phyloP scores from a whole-genome alignment of 2,797 vertebrate species.

The Gambelia wislizenii region DNA sequence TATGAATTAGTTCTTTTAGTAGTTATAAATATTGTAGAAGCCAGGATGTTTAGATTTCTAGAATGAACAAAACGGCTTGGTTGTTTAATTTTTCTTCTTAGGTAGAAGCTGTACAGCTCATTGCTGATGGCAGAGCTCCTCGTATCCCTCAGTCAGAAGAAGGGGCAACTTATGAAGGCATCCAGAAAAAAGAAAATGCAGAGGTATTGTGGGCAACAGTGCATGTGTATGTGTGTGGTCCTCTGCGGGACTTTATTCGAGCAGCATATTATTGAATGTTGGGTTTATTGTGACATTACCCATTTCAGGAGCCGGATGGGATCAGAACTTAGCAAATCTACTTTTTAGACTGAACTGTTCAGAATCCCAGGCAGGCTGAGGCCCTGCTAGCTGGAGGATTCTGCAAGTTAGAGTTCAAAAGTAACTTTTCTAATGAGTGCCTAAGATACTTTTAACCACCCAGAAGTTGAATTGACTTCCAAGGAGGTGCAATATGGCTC shows the following conservation, averaged over 20 bases:
- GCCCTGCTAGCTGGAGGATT: no score
- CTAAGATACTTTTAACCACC: not conserved
- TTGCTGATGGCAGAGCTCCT: slow-evolving; percentile 92
- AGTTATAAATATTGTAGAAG: not conserved
- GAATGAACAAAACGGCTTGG: slow-evolving; percentile 25
- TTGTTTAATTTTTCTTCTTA: slow-evolving; percentile 67
- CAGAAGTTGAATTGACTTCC: slow-evolving; percentile 21
- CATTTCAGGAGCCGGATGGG: no score
- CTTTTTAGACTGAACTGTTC: no score
- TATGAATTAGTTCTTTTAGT: not conserved
- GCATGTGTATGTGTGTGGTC: not conserved
- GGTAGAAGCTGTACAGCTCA: slow-evolving; percentile 95
- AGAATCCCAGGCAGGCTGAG: no score
- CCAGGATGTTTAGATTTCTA: not conserved
- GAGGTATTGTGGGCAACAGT: slow-evolving; percentile 77
- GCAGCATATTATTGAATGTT: not conserved
- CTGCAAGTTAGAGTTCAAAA: no score
- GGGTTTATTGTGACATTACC: not conserved
- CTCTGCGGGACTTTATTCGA: no score
- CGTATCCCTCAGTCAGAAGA: slow-evolving; percentile 88
- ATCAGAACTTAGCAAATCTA: no score
- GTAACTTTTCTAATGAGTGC: no score
- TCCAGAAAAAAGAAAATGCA: slow-evolving; percentile 94
- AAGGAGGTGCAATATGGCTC: not conserved
- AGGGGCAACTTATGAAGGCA: slow-evolving; percentile 94